A percentile compares a stretch with the other conserved stretches of the same genome.
phyloP scores from a whole-genome alignment of 2,797 vertebrate genomes.

The Podarcis siculus region DNA sequence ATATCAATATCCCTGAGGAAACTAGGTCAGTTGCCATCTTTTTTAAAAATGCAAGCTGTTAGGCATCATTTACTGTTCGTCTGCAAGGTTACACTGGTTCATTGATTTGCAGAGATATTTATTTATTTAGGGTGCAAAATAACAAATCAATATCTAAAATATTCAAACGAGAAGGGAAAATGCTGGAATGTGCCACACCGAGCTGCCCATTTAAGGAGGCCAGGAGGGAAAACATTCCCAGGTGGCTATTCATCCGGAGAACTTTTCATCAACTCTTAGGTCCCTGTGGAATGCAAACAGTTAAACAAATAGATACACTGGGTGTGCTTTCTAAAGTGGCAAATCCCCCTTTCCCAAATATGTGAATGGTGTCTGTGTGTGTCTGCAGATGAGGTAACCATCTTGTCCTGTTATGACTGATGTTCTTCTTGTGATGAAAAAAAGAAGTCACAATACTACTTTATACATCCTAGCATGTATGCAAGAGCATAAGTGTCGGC shows the following conservation, averaged over 20 bases:
- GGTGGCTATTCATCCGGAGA: too few species aligned
- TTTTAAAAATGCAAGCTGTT: not conserved
- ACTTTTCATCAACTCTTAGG: not conserved
- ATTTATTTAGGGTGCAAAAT: not conserved
- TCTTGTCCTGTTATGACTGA: not conserved
- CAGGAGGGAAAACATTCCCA: too few species aligned
- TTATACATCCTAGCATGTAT: not conserved
- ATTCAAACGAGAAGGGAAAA: not conserved
- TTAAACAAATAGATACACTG: not conserved
- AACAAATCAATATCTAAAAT: not conserved
- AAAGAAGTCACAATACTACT: not conserved
- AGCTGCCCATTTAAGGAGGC: not conserved
- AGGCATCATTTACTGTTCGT: not conserved
- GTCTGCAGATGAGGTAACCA: not conserved
- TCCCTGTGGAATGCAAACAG: not conserved
- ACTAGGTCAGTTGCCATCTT: not conserved
- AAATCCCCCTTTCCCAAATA: not conserved
- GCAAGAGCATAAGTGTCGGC: not conserved
- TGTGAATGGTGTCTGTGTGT: too few species aligned
- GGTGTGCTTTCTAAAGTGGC: not conserved
- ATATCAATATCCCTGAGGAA: not conserved
- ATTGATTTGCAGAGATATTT: conserved; percentile 4
- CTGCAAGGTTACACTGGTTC: not conserved
- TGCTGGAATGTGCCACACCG: not conserved
- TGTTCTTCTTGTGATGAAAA: not conserved